phyloP scores from a whole-genome alignment of 2,113 vertebrate genomes.

The Syngnathoides biaculeatus region DNA sequence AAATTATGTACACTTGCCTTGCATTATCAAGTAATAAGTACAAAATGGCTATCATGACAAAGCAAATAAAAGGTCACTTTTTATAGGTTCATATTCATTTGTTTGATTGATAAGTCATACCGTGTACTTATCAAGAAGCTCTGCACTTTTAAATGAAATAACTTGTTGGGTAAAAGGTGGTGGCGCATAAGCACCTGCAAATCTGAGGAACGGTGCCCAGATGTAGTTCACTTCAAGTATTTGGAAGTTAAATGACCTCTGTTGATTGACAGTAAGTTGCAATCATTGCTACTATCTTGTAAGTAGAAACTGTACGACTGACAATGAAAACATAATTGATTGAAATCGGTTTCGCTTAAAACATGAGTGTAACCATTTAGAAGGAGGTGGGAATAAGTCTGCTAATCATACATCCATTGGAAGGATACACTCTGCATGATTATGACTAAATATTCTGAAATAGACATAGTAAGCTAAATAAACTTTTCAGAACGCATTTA shows the following conservation, averaged over 20 bases:
- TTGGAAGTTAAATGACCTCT: neutral
- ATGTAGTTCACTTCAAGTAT: neutral
- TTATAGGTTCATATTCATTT: neutral
- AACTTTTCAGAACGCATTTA: neutral
- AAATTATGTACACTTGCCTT: neutral
- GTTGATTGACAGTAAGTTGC: neutral
- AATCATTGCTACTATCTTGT: conserved; percentile 1
- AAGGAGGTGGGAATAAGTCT: neutral
- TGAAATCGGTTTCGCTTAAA: neutral
- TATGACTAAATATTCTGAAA: neutral
- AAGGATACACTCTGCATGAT: neutral
- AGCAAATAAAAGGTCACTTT: neutral
- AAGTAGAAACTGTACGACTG: neutral
- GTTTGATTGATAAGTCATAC: neutral
- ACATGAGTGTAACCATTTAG: neutral
- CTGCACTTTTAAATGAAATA: neutral
- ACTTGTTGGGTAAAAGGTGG: neutral
- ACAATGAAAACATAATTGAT: neutral
- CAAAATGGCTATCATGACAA: neutral
- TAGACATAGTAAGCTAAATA: neutral
- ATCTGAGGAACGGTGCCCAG: neutral
- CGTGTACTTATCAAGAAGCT: neutral
- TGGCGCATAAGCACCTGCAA: neutral
- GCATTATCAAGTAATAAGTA: neutral
- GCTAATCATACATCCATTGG: neutral